Base-by-base conservation (phyloP, 2,888 invertebrate species). In the Arrhopalites spinosus region DNA sequence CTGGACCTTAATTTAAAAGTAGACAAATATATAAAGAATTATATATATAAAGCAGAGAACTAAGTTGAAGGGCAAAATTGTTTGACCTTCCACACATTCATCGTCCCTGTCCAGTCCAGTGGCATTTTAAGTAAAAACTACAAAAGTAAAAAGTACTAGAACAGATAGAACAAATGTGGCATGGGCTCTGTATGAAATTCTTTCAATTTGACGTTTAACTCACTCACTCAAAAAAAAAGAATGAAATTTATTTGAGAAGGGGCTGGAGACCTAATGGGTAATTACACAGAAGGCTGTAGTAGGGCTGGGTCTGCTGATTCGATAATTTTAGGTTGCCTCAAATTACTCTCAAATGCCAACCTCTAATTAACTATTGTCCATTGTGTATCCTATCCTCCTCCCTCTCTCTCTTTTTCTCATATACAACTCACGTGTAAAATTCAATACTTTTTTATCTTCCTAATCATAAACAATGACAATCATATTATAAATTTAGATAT, bases 271-370 rank as follows among this genome's bases (percentile, higher is more conserved):
- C 20, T 66, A 76, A 74, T 72, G 61, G 74, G 45, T 66, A 78
- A 78, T 76, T 78, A 78, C 73, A 76, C 70, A 64, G 76, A 68
- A 77, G 78, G 77, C 69, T 47, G 78, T 79, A 43, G 75, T 43
- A 61, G 76, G 81, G 81, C 73, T 77, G 81, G 80, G 75, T 77
- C 78, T 81, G 81, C 73, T 81, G 81, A 81, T 81, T 80, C 78
- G 79, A 81, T 81, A 81, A 81, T 81, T 80, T 78, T 80, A 78
- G 79, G 79, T 78, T 79, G 66, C 77, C 73, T 70, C 59, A 61
- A 74, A 73, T 76, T 76, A 78, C 67, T 66, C 66, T 20, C 23
- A 59, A 56, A 43, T 30, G 59, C 70, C 68, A 70, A 56, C 70
- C 70, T 70, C 59, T 70, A 70, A 70, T 70, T 70, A 70, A 59